A percentile compares a stretch with the other conserved stretches of the same genome.
Evolutionary conservation across 2,888 invertebrate genomes (phyloP).

Genomic region (Chloroclysta siterata): DNA sequence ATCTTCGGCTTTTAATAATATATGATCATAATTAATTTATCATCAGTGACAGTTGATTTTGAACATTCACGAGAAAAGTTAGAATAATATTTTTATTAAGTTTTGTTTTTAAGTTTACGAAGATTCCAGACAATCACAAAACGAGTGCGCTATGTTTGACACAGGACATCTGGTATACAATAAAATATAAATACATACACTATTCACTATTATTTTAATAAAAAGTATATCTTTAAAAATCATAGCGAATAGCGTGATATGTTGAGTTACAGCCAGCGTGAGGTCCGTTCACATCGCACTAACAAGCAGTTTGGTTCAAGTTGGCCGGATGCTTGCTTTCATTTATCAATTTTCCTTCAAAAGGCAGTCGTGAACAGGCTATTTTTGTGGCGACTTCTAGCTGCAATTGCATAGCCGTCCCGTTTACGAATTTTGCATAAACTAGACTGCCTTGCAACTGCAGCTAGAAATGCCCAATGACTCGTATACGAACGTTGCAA

Average conservation of each 20-base stretch:
- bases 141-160: slow-evolving; percentile 65
- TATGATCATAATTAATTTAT: not conserved
- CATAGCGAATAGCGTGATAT: slow-evolving; percentile 66
- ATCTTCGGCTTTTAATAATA: slow-evolving; percentile 3
- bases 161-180: slow-evolving; percentile 57
- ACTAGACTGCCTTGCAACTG: no score
- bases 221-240: slow-evolving; percentile 50
- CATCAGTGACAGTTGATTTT: not conserved
- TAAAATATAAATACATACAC: slow-evolving; percentile 45
- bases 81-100: not conserved
- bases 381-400: not conserved
- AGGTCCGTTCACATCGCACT: slow-evolving; percentile 32
- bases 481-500: no score
- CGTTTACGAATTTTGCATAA: no score
- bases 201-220: slow-evolving; percentile 40
- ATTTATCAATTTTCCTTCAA: not conserved
- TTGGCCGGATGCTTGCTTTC: not conserved
- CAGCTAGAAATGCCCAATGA: no score
- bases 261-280: slow-evolving; percentile 63
- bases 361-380: not conserved
- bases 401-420: not conserved
- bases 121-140: slow-evolving; percentile 50
- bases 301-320: slow-evolving; percentile 3
- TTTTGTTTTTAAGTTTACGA: slow-evolving; percentile 31
- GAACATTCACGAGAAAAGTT: not conserved